phyloP scores from a whole-genome alignment of 2,113 vertebrate genomes.

The Pollimyrus isidori region DNA sequence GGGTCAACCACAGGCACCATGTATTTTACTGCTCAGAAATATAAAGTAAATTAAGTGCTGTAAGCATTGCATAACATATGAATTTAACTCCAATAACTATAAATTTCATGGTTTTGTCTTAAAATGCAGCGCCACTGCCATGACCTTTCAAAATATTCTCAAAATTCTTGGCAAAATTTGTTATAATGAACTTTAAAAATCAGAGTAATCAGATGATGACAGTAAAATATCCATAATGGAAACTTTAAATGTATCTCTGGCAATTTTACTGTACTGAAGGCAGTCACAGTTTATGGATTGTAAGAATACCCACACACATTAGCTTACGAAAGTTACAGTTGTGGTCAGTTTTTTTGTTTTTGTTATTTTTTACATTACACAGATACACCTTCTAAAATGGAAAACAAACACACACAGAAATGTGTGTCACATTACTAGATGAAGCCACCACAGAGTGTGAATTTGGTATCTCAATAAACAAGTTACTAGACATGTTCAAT shows the following conservation, averaged over 20 bases:
- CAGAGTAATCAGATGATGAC: not conserved
- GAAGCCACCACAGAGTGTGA: slow-evolving; percentile 1
- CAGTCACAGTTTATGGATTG: slow-evolving; percentile 9
- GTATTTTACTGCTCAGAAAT: slow-evolving; percentile 1
- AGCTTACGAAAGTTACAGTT: slow-evolving; percentile 1
- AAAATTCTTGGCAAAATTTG: not conserved
- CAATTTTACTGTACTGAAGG: slow-evolving; percentile 4
- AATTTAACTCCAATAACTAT: not conserved
- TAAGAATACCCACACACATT: not conserved
- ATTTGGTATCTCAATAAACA: slow-evolving; percentile 4
- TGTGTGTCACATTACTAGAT: not conserved
- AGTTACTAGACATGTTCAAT: slow-evolving; percentile 10
- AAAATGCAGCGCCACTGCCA: slow-evolving; percentile 4
- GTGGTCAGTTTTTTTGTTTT: slow-evolving; percentile 1
- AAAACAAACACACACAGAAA: not conserved
- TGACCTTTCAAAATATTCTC: not conserved
- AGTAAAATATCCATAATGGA: not conserved
- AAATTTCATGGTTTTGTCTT: not conserved
- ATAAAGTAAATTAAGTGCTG: slow-evolving; percentile 14
- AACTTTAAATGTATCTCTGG: not conserved
- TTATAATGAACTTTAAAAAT: slow-evolving; percentile 7
- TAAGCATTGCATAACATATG: slow-evolving; percentile 22
- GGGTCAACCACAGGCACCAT: slow-evolving; percentile 17
- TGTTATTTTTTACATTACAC: not conserved
- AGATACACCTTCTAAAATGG: not conserved